Base-by-base conservation (phyloP, 2,888 invertebrate genomes). In the Tinea semifulvella region DNA sequence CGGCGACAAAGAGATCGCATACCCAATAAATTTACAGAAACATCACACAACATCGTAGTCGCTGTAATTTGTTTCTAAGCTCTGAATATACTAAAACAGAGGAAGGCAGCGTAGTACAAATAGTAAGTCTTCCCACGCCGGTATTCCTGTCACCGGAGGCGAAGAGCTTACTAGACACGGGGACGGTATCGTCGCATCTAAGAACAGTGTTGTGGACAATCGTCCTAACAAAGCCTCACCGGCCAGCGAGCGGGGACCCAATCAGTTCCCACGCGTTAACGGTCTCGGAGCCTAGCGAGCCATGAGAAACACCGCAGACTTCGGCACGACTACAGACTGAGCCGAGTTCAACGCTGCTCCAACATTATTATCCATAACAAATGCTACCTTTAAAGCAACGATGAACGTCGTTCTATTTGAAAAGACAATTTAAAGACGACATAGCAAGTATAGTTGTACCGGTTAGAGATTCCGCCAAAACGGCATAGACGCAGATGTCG, bases 191-290 rank as follows among this genome's bases (percentile, higher is more conserved):
- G 70, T 61, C 59, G 56, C 72, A 79, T 79, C 79, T 79, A 73
- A 71, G 28, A 66, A 68, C 67, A 66, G 68, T 65, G 68, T 63
- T 61, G 76, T 76, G 79, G 77, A 80, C 79, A 79, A 74, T 77
- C 76, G 71, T 69, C 76, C 71, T 76, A 80, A 79, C 79, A 80
- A 80, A 79, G 77, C 70, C 64, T 68, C 63, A 63, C 70, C 68
- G 68, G 58, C 63, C 57, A 58, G 18, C 43, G 56, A 53, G 60
- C 59, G 60, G 60, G 62, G 69, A 63, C 68, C 71, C 73, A 71
- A 74, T 73, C 72, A 72, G 73, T 77, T 80, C 79, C 79, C 79
- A 80, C 79, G 79, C 69, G 71, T 68, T 80, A 80, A 77, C 79
- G 77, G 79, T 73, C 65, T 14, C 64, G 58, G 56, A 63, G 65